phyloP scores from a whole-genome alignment of 2,888 invertebrate species.

The Caenorhabditis sinica region DNA sequence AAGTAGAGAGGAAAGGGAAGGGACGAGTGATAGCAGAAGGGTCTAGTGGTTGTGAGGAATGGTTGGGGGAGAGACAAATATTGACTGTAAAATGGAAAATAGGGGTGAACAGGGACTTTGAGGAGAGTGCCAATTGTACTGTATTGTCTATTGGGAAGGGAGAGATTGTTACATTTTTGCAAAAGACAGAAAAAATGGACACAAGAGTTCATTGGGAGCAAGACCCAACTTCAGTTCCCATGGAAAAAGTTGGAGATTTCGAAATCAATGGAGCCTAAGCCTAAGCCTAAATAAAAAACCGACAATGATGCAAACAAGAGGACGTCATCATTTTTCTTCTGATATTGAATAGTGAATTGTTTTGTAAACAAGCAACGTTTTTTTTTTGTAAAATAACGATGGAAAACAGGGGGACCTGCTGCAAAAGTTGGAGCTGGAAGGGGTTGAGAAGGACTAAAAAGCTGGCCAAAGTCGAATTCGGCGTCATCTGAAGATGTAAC shows the following conservation, averaged over 20 bases:
- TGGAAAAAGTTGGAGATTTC: background rate
- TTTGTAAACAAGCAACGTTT: no score
- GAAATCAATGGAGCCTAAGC: background rate
- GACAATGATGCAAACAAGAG: background rate
- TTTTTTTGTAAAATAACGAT: no score
- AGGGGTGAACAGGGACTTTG: background rate
- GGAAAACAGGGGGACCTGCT: background rate
- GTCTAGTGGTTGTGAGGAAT: background rate
- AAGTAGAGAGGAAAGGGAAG: background rate
- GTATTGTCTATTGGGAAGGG: background rate
- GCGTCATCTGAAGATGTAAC: no score
- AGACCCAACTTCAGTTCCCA: no score
- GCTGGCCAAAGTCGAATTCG: no score
- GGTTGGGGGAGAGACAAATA: background rate
- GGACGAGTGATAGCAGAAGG: background rate
- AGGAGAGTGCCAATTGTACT: slow-evolving; percentile 2
- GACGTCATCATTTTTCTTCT: no score
- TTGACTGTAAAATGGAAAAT: slow-evolving; percentile 22
- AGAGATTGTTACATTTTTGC: no score
- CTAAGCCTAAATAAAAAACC: background rate
- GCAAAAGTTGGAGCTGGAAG: no score
- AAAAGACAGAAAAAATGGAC: background rate
- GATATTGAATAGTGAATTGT: no score
- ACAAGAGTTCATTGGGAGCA: background rate
- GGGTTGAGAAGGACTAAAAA: no score